A percentile compares a stretch with the other conserved stretches of the same genome.
These are phyloP conservation scores for Excalfactoria chinensis DNA, from an alignment of 2,113 vertebrate genomes.

Conservation along the genomic window DNA sequence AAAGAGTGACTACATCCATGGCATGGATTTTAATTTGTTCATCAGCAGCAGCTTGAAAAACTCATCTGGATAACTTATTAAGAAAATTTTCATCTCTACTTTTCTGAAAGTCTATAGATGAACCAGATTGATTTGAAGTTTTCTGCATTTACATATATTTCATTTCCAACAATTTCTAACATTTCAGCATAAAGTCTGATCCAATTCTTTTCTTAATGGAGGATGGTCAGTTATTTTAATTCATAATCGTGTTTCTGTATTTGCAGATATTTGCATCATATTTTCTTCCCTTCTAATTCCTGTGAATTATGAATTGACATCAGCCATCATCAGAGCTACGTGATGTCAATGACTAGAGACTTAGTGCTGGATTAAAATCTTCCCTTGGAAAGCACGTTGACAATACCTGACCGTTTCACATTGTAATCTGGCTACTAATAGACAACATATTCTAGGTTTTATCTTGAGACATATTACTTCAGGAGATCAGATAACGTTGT, in stretches of 20 bases:
- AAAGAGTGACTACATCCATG: neutral
- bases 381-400: neutral
- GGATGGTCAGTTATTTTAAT: neutral
- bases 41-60: neutral
- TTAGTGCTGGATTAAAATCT: neutral
- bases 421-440: neutral
- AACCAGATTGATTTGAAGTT: neutral
- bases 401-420: neutral
- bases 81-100: neutral
- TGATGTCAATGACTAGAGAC: neutral
- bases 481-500: neutral
- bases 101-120: neutral
- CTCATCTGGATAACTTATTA: accelerated
- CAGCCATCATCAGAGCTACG: neutral
- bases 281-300: neutral
- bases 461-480: neutral
- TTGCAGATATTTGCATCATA: neutral
- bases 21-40: neutral
- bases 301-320: neutral
- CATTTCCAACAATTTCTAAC: neutral
- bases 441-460: neutral
- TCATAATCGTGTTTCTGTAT: neutral
- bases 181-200: neutral
- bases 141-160: neutral
- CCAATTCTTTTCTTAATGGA: neutral